Conservation (phyloP, 1,140 invertebrate genomes). For the Drosophila melanogaster region DNA sequence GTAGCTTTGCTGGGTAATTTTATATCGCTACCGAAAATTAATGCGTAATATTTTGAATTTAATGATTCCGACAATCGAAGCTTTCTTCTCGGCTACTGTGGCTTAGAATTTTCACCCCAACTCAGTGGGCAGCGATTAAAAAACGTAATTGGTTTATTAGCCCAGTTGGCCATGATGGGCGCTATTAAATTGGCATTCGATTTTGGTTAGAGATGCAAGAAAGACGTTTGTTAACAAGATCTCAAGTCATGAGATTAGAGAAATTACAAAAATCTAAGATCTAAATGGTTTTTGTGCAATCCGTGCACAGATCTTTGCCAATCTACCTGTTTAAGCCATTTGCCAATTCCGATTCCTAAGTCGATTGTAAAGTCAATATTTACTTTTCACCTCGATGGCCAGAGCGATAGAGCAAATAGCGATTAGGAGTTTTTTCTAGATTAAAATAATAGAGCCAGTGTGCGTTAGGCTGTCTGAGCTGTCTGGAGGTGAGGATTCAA, state of each 20-base stretch:
- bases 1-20: conserved; percentile 62
- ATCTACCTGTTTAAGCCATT: conserved; percentile 54
- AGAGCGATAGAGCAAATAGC: conserved; percentile 16
- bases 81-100: conserved; percentile 38
- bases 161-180: conserved; percentile 55
- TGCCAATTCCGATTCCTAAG: conserved; percentile 43
- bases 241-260: neutral
- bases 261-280: conserved; percentile 25
- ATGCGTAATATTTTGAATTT: conserved; percentile 74
- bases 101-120: conserved; percentile 24
- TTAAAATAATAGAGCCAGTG: conserved; percentile 63
- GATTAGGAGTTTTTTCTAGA: conserved; percentile 54
- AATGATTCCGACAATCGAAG: conserved; percentile 36
- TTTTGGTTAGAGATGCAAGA: neutral
- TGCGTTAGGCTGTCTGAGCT: conserved; percentile 54
- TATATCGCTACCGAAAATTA: conserved; percentile 79
- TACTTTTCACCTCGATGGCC: conserved; percentile 52
- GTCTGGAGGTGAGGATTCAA: conserved; percentile 43
- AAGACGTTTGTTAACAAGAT: neutral
- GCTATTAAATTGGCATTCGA: conserved; percentile 72
- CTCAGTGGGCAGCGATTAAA: conserved; percentile 58
- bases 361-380: conserved; percentile 81
- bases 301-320: conserved; percentile 37
- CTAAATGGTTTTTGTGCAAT: conserved; percentile 65
- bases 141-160: conserved; percentile 72